Percentiles rank a stretch among this genome's conserved stretches.
phyloP scores from a whole-genome alignment of 2,113 vertebrate genomes.

The Tupaia chinensis region DNA sequence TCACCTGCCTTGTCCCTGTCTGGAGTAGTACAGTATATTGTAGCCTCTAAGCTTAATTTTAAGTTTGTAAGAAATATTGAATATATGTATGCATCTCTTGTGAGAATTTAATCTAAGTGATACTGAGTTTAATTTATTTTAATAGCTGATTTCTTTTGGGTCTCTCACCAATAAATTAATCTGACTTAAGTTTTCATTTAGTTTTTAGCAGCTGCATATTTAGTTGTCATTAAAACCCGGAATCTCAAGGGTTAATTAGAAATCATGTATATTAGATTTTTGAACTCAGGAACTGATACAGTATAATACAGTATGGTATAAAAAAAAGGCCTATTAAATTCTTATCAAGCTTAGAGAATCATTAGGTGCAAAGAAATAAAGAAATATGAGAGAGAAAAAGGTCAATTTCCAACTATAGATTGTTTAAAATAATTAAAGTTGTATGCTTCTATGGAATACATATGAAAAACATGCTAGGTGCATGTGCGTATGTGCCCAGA shows the following conservation, averaged over 20 bases:
- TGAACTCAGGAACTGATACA: not conserved
- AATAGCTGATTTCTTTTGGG: not conserved
- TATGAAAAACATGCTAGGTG: too few relatives aligned
- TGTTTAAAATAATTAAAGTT: slow-evolving; percentile 7
- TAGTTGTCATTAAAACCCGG: slow-evolving; percentile 42
- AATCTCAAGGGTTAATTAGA: slow-evolving; percentile 16
- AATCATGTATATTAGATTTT: slow-evolving; percentile 14
- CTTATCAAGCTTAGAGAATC: not conserved
- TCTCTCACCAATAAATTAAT: slow-evolving; percentile 1
- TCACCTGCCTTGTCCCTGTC: not conserved
- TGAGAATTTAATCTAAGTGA: slow-evolving; percentile 54
- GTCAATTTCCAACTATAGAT: slow-evolving; percentile 7
- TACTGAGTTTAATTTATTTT: slow-evolving; percentile 29
- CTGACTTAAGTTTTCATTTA: slow-evolving; percentile 40
- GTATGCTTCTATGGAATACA: slow-evolving; percentile 30
- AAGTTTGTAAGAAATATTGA: slow-evolving; percentile 19
- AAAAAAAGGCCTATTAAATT: not conserved
- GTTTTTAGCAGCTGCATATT: slow-evolving; percentile 49
- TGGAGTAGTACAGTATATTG: not conserved
- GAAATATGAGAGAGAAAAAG: not conserved
- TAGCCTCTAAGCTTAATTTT: not conserved
- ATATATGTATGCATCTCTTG: not conserved
- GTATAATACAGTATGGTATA: not conserved
- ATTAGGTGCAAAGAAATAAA: slow-evolving; percentile 6
- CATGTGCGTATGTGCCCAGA: too few relatives aligned